Evolutionary conservation across 2,113 vertebrate species (phyloP), one percentile per base, ranked within the genome.

Genomic region (Hyaena hyaena): DNA sequence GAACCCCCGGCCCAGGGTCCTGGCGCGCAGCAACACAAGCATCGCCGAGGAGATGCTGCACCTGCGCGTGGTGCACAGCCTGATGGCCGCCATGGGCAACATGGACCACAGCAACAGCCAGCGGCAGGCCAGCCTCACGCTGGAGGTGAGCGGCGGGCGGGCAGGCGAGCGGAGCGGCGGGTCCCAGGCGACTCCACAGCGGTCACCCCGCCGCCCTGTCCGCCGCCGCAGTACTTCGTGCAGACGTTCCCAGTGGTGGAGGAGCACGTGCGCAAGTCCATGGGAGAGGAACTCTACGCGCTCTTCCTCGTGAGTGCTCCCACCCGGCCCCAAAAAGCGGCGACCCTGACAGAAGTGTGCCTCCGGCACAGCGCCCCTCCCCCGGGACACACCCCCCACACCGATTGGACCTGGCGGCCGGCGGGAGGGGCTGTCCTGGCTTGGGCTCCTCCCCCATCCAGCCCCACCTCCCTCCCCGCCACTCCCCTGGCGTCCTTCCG

Each of bases 81-180:
- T 99, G 89, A 96, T 99, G 93, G 95, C 94, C 11, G 99, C 99
- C 63, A 98, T 99, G 98, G 99, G 99, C 39, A 99, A 99, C 98
- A 97, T 63, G 88, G 99, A 99, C 11, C 99, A 99, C 48, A 81
- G 93, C 12, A 99, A 99, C n/a, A 97, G 99, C 87, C 99, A 99
- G 98, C 98, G 98, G 96, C 98, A 99, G 77, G 99, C 99, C 96
- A 99, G 99, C 74, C 90, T 99, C 74, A 98, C 99, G 14, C 97
- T 99, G 88, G 81, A 99, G 99, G 99, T 99, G 89, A 94, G 87
- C 1, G 1, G 21, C 48, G 55, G 9, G 31, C 1, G 0, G 73
- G 50, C 28, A 1, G 35, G 68, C 2, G n/a, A 53, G 28, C 1
- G 74, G 61, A 3, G 3, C 15, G 1, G 21, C 45, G 61, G 82